Conservation (phyloP, 1,140 invertebrate genomes). For the Megalonaias nervosa region DNA sequence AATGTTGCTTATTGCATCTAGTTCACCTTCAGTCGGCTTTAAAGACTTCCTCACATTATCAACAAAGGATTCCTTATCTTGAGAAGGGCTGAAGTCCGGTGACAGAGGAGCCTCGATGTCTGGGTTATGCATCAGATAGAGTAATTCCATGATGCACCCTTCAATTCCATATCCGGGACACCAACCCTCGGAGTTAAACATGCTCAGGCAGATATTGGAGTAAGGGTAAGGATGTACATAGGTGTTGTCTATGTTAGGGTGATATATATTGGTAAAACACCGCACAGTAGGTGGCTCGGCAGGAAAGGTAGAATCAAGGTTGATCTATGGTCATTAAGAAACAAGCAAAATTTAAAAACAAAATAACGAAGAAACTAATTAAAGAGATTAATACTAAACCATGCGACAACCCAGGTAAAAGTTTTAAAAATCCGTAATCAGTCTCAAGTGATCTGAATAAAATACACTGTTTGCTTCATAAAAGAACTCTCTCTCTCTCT, state of each 20-base stretch:
- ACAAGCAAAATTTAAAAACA: not conserved
- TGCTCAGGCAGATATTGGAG: conserved; percentile 42
- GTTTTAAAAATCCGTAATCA: too few species aligned
- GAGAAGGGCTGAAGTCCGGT: conserved; percentile 30
- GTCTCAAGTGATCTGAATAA: too few species aligned
- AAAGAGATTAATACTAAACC: too few species aligned
- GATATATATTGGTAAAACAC: conserved; percentile 47
- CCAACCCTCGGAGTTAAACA: conserved; percentile 47
- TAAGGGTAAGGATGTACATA: not conserved
- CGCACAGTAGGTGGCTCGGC: conserved; percentile 19
- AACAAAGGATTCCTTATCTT: conserved; percentile 21
- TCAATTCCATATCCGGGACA: conserved; percentile 31
- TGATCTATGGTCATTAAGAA: not conserved
- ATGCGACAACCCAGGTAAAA: too few species aligned
- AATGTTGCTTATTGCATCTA: conserved; percentile 39
- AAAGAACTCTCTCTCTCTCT: too few species aligned
- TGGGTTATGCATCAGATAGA: conserved; percentile 49
- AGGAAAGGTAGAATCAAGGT: conserved; percentile 13
- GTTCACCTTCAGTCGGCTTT: conserved; percentile 31
- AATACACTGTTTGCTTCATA: too few species aligned
- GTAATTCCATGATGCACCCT: conserved; percentile 39
- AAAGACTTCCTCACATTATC: conserved; percentile 37
- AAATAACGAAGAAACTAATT: too few species aligned
- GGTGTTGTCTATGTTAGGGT: conserved; percentile 50
- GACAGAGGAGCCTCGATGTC: conserved; percentile 40